Percentiles rank a stretch among this genome's conserved stretches.
These are phyloP conservation scores for Ceratoteleas bidentatus DNA, from an alignment of 1,140 invertebrate genomes.

Conservation along the genomic window DNA sequence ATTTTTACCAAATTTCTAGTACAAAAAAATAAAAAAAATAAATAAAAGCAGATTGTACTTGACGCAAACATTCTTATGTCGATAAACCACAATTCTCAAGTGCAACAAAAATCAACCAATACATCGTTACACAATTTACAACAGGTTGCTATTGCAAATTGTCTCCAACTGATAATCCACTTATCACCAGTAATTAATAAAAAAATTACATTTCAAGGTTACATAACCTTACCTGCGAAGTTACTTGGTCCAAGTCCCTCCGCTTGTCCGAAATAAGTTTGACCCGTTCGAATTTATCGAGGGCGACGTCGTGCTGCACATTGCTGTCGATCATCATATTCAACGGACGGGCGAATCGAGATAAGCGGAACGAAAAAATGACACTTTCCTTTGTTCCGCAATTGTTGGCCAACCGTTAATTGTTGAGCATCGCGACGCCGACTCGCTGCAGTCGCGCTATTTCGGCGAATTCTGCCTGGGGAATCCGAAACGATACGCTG, in stretches of 20 bases:
- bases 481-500: no score
- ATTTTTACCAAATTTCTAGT: no score
- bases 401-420: constrained; percentile 4
- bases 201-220: constrained; percentile 2
- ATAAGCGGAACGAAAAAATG: constrained; percentile 11
- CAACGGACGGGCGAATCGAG: not conserved
- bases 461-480: no score
- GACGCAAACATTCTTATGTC: no score
- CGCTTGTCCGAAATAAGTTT: constrained; percentile 74
- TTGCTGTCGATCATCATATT: constrained; percentile 75
- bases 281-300: constrained; percentile 68
- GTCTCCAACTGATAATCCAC: no score
- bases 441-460: not conserved
- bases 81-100: no score
- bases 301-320: constrained; percentile 56
- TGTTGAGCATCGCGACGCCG: constrained; percentile 1
- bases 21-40: no score
- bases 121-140: no score
- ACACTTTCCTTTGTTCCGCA: constrained; percentile 25
- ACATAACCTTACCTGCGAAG: constrained; percentile 66
- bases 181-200: no score
- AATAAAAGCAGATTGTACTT: no score
- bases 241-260: constrained; percentile 69
- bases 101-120: no score
- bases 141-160: no score